phyloP scores from a whole-genome alignment of 2,797 vertebrate genomes.

The Centropyge bicolor region DNA sequence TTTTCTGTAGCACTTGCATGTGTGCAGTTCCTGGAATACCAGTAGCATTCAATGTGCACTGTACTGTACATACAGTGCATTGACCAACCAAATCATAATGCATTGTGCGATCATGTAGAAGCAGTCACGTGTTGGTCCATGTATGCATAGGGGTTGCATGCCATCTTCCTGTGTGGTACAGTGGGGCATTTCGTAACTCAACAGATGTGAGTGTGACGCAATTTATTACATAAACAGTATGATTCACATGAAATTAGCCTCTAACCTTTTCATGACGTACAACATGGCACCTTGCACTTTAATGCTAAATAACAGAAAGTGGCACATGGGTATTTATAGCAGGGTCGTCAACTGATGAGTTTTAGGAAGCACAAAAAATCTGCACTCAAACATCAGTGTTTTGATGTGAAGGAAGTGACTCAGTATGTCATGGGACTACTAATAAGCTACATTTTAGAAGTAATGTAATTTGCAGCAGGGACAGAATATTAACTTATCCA shows the following conservation, averaged over 20 bases:
- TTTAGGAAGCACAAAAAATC: background rate
- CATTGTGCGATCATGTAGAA: conserved; percentile 59
- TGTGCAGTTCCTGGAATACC: conserved; percentile 35
- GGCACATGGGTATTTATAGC: conserved; percentile 1
- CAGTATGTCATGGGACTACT: background rate
- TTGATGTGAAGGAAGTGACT: background rate
- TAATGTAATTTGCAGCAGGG: conserved; percentile 33
- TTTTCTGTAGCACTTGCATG: background rate
- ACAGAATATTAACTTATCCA: conserved; percentile 55
- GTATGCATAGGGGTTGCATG: conserved; percentile 36
- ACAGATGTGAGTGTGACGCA: conserved; percentile 77
- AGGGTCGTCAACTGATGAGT: background rate
- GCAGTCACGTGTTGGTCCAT: conserved; percentile 53
- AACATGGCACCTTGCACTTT: conserved; percentile 32
- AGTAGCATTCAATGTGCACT: conserved; percentile 25
- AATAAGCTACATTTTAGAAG: background rate
- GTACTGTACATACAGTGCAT: conserved; percentile 43
- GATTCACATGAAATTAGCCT: conserved; percentile 60
- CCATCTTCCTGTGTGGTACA: conserved; percentile 50
- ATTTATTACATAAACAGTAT: conserved; percentile 72
- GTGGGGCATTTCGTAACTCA: conserved; percentile 58
- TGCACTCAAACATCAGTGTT: background rate
- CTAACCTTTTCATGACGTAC: conserved; percentile 34
- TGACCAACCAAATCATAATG: conserved; percentile 24
- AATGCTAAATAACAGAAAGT: background rate